Conservation (phyloP, 2,797 vertebrate genomes). For the Psittacula echo region DNA sequence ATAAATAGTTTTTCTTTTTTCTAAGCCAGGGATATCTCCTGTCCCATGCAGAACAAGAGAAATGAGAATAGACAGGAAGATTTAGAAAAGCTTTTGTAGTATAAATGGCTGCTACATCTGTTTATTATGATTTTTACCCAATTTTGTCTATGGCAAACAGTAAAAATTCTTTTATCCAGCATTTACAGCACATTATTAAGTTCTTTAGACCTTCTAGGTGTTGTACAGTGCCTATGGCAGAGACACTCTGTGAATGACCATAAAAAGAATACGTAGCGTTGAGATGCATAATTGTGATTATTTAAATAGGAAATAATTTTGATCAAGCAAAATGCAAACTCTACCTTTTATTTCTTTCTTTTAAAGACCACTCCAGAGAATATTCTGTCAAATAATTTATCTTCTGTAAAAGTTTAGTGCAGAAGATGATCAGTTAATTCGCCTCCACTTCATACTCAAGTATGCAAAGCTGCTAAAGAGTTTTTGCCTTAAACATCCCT, state of each 20-base stretch:
- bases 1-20: neutral
- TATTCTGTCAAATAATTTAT: slow-evolving; percentile 6
- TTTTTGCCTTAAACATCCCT: slow-evolving; percentile 62
- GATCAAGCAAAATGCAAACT: neutral
- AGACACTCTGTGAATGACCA: neutral
- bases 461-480: slow-evolving; percentile 62
- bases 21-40: neutral
- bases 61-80: neutral
- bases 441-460: slow-evolving; percentile 20
- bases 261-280: neutral
- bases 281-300: neutral
- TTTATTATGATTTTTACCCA: neutral
- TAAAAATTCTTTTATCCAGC: neutral
- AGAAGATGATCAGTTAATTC: slow-evolving; percentile 60
- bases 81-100: neutral
- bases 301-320: slow-evolving; percentile 25
- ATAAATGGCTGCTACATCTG: neutral
- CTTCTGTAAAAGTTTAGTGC: slow-evolving; percentile 30
- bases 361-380: slow-evolving; percentile 1
- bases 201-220: neutral
- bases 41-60: neutral
- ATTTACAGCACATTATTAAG: neutral
- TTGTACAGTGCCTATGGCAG: neutral
- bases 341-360: neutral
- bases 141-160: neutral